Conservation (phyloP, 2,888 invertebrate species). For the Linnaemya tessellans region DNA sequence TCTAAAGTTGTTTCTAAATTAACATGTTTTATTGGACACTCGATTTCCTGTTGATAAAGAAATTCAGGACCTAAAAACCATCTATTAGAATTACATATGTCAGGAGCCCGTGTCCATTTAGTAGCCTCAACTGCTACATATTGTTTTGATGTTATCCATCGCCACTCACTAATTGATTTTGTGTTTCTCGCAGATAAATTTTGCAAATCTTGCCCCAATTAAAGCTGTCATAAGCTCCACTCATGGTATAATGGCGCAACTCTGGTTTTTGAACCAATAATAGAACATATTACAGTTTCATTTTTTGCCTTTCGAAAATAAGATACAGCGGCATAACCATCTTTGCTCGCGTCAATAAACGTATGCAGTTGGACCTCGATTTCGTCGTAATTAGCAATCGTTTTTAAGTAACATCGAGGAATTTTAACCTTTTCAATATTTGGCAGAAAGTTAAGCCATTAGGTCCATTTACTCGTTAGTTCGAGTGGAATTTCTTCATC, state of each 20-base stretch:
- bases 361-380: neutral
- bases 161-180: too few species aligned
- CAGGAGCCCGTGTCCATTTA: slow-evolving; percentile 8
- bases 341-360: neutral
- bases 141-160: slow-evolving; percentile 39
- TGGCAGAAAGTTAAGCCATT: neutral
- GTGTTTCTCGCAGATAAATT: neutral
- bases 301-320: too few species aligned
- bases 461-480: slow-evolving; percentile 38
- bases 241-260: slow-evolving; percentile 25
- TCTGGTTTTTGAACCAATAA: too few species aligned
- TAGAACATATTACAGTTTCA: too few species aligned
- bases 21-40: too few species aligned
- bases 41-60: slow-evolving; percentile 29
- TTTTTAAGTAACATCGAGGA: too few species aligned
- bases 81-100: slow-evolving; percentile 25
- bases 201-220: too few species aligned
- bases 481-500: slow-evolving; percentile 33
- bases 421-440: neutral
- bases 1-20: too few species aligned
- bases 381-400: neutral
- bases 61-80: slow-evolving; percentile 52
- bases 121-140: slow-evolving; percentile 58
- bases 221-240: slow-evolving; percentile 45
- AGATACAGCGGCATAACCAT: slow-evolving; percentile 6